Base-by-base conservation (phyloP, 2,797 vertebrate species). In the Trematomus bernacchii region DNA sequence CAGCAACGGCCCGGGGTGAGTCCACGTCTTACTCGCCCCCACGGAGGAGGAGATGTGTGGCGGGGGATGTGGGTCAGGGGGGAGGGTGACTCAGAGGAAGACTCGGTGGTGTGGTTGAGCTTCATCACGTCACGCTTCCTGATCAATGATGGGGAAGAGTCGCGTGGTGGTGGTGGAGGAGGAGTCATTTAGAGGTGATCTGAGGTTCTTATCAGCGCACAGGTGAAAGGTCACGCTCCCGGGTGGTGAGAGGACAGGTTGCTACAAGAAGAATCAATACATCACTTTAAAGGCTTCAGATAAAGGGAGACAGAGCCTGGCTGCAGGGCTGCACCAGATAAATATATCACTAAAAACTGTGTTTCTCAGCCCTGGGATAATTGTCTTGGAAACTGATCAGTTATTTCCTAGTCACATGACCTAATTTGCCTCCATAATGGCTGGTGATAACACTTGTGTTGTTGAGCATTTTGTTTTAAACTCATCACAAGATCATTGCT, bases 1-100 rank as follows among this genome's bases (percentile, higher is more conserved):
- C 92, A 97, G 98, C 93, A 99, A 96, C 30, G 97, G 97, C 79
- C 97, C 97, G 0, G 98, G 98, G 98, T 99, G 92, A 96, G 96
- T 82, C 65, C 27, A 16, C 0, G 9, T 59, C 44, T 46, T 4
- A 3, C 6, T 5, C 54, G 6, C 53, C 30, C 51, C 3, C 4
- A 15, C 15, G 55, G 50, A 48, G 48, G 69, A 70, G 59, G n/a
- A 62, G 67, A 75, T 71, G 18, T 64, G 51, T 59, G 51, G 19
- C 63, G 44, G 52, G 19, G 64, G 46, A 63, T 52, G 63, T 27
- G 8, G 33, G 23, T 37, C 47, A 47, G 47, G 61, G 50, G 47
- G 13, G 48, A 57, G 66, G 42, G 62, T 71, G 62, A 79, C 15
- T 55, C 3, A 14, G 71, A 77, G 27, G 72, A 77, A 19, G 65